Conservation (phyloP, 1,140 invertebrate genomes). For the Tetragonula clypearis region DNA sequence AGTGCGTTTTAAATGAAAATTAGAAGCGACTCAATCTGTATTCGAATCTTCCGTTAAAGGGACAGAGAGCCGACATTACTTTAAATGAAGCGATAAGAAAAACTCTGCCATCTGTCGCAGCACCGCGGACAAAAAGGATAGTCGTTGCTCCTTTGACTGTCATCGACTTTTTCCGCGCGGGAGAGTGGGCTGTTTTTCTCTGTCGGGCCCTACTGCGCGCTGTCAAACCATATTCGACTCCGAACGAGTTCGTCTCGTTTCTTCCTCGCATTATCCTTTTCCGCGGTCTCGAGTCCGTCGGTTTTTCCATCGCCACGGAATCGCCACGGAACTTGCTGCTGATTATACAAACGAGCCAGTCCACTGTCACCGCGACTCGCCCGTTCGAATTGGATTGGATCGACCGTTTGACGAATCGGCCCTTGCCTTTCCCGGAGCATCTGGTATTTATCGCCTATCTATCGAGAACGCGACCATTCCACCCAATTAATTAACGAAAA, state of each 20-base stretch:
- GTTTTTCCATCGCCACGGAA: conserved; percentile 56
- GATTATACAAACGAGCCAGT: conserved; percentile 55
- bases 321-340: conserved; percentile 15
- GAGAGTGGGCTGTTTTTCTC: conserved; percentile 48
- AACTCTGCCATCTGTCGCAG: conserved; percentile 44
- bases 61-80: conserved; percentile 14
- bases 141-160: conserved; percentile 50
- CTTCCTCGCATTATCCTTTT: conserved; percentile 64
- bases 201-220: conserved; percentile 14
- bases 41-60: conserved; percentile 36
- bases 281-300: conserved; percentile 30
- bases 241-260: conserved; percentile 57
- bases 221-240: conserved; percentile 54
- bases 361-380: background rate
- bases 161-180: conserved; percentile 45
- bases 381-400: conserved; percentile 19
- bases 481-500: conserved; percentile 66
- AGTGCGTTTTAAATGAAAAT: conserved; percentile 41
- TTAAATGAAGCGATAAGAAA: conserved; percentile 43
- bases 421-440: conserved; percentile 54
- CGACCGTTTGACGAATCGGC: conserved; percentile 58
- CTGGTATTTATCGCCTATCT: background rate
- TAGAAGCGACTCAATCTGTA: conserved; percentile 51
- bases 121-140: conserved; percentile 39
- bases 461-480: conserved; percentile 46